Conservation (phyloP, 1,140 invertebrate genomes). For the Eulimnadia texana region DNA sequence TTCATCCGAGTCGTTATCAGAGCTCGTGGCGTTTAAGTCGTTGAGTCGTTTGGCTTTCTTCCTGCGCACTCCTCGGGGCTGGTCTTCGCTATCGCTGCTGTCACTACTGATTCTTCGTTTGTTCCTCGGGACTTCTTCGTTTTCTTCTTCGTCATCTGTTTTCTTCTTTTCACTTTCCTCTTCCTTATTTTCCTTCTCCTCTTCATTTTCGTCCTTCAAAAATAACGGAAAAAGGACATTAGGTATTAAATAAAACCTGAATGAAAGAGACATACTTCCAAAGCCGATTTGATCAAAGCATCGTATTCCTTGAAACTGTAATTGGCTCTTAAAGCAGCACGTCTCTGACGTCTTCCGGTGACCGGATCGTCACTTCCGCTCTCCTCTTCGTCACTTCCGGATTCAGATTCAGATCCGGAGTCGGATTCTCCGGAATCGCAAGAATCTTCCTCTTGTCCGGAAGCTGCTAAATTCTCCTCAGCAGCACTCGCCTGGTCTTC, state of each 20-base stretch:
- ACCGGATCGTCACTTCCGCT: conserved; percentile 23
- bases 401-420: conserved; percentile 15
- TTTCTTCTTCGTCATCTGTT: conserved; percentile 25
- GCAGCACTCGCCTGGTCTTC: conserved; percentile 18
- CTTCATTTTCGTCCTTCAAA: conserved; percentile 23
- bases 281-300: conserved; percentile 19
- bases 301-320: conserved; percentile 19
- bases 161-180: conserved; percentile 21
- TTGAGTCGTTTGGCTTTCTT: conserved; percentile 45
- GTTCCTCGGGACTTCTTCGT: conserved; percentile 23
- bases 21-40: conserved; percentile 62
- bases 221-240: not conserved
- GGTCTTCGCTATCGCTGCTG: conserved; percentile 23
- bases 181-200: conserved; percentile 28
- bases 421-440: conserved; percentile 20
- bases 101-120: conserved; percentile 23
- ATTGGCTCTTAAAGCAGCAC: conserved; percentile 13
- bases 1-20: conserved; percentile 63
- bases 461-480: conserved; percentile 22
- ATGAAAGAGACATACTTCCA: conserved; percentile 7
- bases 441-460: conserved; percentile 10
- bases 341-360: conserved; percentile 4
- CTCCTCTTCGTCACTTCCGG: conserved; percentile 7
- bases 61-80: conserved; percentile 16
- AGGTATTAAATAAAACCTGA: not conserved